A percentile compares a stretch with the other conserved stretches of the same genome.
Evolutionary conservation across 2,113 vertebrate genomes (phyloP).

Genomic region (Erythrocercus mccallii): DNA sequence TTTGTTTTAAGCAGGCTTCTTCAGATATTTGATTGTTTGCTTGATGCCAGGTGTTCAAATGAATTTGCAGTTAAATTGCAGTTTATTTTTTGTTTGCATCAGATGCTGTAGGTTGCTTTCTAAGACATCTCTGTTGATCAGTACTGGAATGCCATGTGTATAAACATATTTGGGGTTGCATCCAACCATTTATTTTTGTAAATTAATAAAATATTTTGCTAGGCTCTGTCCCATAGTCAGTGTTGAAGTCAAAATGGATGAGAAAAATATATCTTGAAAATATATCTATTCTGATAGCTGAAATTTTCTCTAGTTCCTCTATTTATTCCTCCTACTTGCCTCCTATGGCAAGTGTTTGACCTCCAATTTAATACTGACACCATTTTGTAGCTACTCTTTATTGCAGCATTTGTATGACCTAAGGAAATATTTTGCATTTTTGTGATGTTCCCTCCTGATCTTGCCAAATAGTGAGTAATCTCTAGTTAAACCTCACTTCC

Average conservation of each 20-base stretch:
- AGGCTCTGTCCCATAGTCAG: not conserved
- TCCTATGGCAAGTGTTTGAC: not conserved
- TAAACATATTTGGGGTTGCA: not conserved
- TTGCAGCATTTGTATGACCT: not conserved
- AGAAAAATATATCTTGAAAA: not conserved
- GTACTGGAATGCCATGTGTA: not conserved
- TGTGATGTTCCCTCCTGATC: not conserved
- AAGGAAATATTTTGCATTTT: not conserved
- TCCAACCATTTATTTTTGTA: not conserved
- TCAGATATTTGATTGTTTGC: not conserved
- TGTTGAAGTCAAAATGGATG: not conserved
- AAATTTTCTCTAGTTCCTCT: not conserved
- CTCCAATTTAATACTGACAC: not conserved
- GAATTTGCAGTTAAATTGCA: not conserved
- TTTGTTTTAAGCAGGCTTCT: rapidly evolving
- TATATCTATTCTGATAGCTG: not conserved
- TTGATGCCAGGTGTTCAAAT: not conserved
- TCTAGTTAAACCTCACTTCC: not conserved
- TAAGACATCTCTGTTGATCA: not conserved
- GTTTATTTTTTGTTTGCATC: not conserved
- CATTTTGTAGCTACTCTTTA: not conserved
- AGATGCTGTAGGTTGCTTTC: not conserved
- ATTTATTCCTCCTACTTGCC: not conserved
- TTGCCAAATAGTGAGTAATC: not conserved
- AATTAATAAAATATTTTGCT: not conserved